Evolutionary conservation across 64 coral and sea anemone species (phyloP).

Genomic region (Montipora capricornis): DNA sequence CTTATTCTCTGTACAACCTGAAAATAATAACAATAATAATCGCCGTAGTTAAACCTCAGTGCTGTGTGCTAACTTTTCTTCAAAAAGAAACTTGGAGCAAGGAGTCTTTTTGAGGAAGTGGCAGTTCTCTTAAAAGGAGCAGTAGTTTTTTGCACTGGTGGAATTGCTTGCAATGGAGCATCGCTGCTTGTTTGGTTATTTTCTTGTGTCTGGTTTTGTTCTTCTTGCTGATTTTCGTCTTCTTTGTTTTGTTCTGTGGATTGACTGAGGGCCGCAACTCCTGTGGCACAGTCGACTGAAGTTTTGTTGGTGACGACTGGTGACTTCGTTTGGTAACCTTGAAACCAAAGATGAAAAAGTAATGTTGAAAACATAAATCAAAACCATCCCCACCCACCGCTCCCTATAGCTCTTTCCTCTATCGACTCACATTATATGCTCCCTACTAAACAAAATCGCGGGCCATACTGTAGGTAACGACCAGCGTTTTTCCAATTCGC

Average conservation of each 20-base stretch:
- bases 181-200: neutral
- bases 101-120: neutral
- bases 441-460: too few relatives aligned
- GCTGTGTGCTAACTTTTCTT: slow-evolving; percentile 10
- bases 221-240: neutral
- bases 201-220: neutral
- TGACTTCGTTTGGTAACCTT: slow-evolving; percentile 34
- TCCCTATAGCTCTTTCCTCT: too few relatives aligned
- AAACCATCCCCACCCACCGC: too few relatives aligned
- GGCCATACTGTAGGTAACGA: too few relatives aligned
- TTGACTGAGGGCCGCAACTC: neutral
- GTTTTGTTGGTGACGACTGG: neutral
- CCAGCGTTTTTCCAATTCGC: too few relatives aligned
- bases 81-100: slow-evolving; percentile 24
- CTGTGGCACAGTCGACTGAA: neutral
- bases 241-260: neutral
- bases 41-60: neutral
- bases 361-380: too few relatives aligned
- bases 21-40: neutral
- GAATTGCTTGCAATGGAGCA: too few relatives aligned
- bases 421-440: too few relatives aligned
- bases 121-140: neutral
- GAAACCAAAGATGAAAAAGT: neutral
- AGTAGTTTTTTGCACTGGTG: neutral
- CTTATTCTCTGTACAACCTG: neutral